These are phyloP conservation scores for Bombus waltoni DNA, from an alignment of 1,140 invertebrate genomes.

Conservation along the genomic window DNA sequence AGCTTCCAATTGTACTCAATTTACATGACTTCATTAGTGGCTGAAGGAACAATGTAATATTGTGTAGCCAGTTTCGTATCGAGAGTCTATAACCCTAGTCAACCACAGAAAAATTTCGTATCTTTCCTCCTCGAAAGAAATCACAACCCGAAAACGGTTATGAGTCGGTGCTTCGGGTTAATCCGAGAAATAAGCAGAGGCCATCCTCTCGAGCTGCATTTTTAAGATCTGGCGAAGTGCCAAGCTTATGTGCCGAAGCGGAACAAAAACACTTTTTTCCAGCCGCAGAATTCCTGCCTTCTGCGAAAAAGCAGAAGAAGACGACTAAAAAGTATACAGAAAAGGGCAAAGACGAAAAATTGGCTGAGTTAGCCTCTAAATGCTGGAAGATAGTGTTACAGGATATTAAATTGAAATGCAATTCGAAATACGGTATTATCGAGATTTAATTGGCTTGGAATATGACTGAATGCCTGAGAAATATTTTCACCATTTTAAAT, in stretches of 20 bases:
- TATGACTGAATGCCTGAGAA: too few species aligned
- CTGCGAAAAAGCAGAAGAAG: not conserved
- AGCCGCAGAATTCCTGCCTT: not conserved
- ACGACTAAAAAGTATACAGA: not conserved
- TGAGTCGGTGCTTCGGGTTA: not conserved
- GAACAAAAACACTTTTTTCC: slow-evolving; percentile 44
- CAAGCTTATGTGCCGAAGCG: slow-evolving; percentile 22
- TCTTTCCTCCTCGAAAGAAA: not conserved
- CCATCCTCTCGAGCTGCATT: slow-evolving; percentile 24
- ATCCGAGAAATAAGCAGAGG: slow-evolving; percentile 17
- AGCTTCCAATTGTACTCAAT: slow-evolving; percentile 34
- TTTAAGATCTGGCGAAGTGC: slow-evolving; percentile 48
- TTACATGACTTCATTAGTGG: slow-evolving; percentile 31
- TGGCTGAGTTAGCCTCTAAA: not conserved
- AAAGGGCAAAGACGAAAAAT: not conserved
- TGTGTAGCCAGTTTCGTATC: slow-evolving; percentile 3
- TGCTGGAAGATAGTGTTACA: not conserved
- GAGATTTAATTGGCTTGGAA: not conserved
- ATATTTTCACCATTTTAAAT: not conserved
- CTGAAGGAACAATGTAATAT: slow-evolving; percentile 21
- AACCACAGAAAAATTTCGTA: slow-evolving; percentile 1
- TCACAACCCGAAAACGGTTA: slow-evolving; percentile 3
- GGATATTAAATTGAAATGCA: not conserved
- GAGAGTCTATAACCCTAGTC: too few species aligned
- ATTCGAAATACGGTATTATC: not conserved